Base-by-base conservation (phyloP, 2,888 invertebrate species). In the Aporophyla lueneburgensis region DNA sequence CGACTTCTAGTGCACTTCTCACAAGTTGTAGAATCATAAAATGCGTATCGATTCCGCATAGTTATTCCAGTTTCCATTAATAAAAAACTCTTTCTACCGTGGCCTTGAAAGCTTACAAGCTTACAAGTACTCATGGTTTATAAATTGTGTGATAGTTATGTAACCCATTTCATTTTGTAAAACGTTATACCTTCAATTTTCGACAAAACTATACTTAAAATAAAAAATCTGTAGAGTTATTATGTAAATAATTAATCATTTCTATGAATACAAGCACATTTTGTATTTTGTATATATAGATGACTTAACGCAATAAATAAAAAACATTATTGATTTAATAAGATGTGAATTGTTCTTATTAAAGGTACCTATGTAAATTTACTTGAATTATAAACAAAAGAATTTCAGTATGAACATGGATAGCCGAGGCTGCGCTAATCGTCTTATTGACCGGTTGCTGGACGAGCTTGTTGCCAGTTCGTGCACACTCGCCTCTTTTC, bases 391-490 rank as follows among this genome's bases (percentile, higher is more conserved):
- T 84, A 90, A 92, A 93, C 92, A 94, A 94, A 94, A 94, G 92
- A 93, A 93, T 92, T 92, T 92, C 80, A 90, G 87, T 92, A 89
- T 82, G 87, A 91, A 89, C 91, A 88, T 90, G 88, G 90, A 90
- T 91, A 90, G 89, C 90, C 91, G 91, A 92, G 91, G 93, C 93
- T 95, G 94, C 95, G 94, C 95, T 95, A 96, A 96, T 96, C 95
- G 94, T 94, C 96, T 95, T 96, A 96, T 96, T 96, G 96, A 96
- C 96, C 96, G 96, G 96, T 96, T 95, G 92, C 91, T 93, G 95
- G 95, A 95, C 96, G 93, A 90, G 93, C 91, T 93, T 94, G 96
- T 96, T 95, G 95, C 95, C 94, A 92, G 94, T 94, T 95, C 95
- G 95, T 95, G 95, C 94, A 93, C 84, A 89, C 91, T 95, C 95